Conservation (phyloP, 2,113 vertebrate species). For the Sceloporus tristichus region DNA sequence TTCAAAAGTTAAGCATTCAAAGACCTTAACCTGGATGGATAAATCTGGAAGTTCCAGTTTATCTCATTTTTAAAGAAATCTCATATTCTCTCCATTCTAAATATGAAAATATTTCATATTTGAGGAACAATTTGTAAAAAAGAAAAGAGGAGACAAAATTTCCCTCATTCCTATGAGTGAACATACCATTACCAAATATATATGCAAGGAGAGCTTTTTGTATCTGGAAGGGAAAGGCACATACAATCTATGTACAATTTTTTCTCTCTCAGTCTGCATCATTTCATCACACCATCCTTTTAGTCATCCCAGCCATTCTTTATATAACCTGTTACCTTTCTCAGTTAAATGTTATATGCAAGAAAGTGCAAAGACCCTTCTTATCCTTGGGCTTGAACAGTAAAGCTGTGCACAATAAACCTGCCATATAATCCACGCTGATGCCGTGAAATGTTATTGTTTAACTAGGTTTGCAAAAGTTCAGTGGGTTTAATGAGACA, state of each 20-base stretch:
- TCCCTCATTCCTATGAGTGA: no score
- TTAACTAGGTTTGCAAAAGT: not conserved
- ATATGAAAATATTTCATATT: no score
- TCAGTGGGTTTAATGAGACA: constrained; percentile 38
- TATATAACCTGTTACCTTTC: not conserved
- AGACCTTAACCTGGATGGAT: no score
- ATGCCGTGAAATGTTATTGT: not conserved
- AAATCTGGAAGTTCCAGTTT: no score
- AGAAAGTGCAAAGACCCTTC: constrained; percentile 8
- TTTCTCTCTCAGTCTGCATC: not conserved
- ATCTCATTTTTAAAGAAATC: no score
- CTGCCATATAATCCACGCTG: not conserved
- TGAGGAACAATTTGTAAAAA: no score
- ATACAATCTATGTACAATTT: no score
- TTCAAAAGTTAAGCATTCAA: no score
- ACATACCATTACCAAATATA: not conserved
- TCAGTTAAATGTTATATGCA: not conserved
- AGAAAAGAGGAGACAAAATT: no score
- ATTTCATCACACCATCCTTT: not conserved
- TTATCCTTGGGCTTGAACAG: constrained; percentile 36
- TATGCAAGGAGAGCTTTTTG: not conserved
- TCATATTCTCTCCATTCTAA: no score
- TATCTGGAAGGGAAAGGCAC: no score
- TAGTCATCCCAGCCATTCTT: constrained; percentile 30
- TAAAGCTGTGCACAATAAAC: not conserved